phyloP scores from a whole-genome alignment of 92 coral and sea anemone species.

The Phymanthus crucifer region DNA sequence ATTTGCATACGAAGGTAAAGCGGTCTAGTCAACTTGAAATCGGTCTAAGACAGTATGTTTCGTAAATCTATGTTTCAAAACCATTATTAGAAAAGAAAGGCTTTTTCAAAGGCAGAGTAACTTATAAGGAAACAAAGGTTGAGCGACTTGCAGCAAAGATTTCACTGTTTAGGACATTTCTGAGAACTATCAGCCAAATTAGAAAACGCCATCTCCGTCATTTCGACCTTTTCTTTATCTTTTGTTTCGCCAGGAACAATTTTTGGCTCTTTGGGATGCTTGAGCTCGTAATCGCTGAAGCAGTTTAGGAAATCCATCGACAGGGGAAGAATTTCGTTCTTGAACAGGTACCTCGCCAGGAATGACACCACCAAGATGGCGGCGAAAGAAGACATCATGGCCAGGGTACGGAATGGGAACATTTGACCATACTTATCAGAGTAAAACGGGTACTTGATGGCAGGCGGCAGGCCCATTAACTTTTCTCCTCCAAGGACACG shows the following conservation, averaged over 20 bases:
- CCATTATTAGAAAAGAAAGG: no score
- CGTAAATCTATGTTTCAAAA: no score
- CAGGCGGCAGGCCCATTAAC: slow-evolving; percentile 59
- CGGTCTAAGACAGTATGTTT: no score
- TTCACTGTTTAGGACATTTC: neutral
- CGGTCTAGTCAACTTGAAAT: no score
- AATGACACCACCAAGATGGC: slow-evolving; percentile 78
- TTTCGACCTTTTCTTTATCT: neutral
- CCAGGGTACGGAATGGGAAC: slow-evolving; percentile 88
- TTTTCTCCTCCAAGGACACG: slow-evolving; percentile 84
- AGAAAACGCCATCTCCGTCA: neutral
- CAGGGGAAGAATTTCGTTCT: slow-evolving; percentile 55
- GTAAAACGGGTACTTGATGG: slow-evolving; percentile 82
- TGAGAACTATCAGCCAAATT: neutral
- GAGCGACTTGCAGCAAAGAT: no score
- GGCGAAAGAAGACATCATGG: slow-evolving; percentile 73
- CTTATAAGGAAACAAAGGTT: no score
- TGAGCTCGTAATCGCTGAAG: slow-evolving; percentile 53
- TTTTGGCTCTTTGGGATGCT: neutral
- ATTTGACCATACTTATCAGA: slow-evolving; percentile 66
- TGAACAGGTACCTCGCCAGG: slow-evolving; percentile 58
- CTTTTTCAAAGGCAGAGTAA: no score
- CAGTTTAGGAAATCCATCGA: slow-evolving; percentile 71
- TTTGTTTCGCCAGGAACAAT: neutral
- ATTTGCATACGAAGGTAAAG: no score